Evolutionary conservation across 2,797 vertebrate genomes (phyloP).

Genomic region (Mormyrops boulengeri): DNA sequence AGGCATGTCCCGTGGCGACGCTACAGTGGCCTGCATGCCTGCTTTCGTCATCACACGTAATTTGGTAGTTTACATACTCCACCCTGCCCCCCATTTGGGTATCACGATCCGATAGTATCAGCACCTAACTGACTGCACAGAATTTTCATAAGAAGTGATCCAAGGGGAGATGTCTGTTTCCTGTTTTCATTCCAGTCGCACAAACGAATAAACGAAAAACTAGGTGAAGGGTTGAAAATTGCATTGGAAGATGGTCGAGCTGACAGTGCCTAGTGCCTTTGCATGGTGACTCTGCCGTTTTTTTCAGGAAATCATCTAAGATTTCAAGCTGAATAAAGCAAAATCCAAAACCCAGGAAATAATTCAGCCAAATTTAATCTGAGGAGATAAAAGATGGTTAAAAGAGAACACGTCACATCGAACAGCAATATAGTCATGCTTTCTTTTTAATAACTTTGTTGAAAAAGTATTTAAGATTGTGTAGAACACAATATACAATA

Average conservation of each 20-base stretch:
- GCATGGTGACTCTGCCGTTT: not conserved
- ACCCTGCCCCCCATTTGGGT: not conserved
- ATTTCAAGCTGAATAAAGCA: not conserved
- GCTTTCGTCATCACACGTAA: constrained; percentile 32
- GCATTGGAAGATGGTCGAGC: not conserved
- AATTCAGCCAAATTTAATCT: not conserved
- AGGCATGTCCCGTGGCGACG: not conserved
- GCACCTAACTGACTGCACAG: constrained; percentile 42
- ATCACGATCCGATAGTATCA: constrained; percentile 26
- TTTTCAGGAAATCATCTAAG: not conserved
- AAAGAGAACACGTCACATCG: not conserved
- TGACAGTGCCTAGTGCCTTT: not conserved
- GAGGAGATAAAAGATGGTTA: not conserved
- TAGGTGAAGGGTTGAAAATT: not conserved
- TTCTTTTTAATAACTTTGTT: constrained; percentile 88
- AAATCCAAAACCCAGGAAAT: not conserved
- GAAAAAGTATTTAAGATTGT: constrained; percentile 82
- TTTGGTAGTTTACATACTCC: constrained; percentile 39
- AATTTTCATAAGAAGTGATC: constrained; percentile 34
- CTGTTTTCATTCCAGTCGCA: constrained; percentile 47
- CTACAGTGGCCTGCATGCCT: too few relatives aligned
- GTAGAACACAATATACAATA: constrained; percentile 80
- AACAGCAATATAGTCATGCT: constrained; percentile 66
- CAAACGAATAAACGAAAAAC: not conserved
- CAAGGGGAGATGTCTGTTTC: constrained; percentile 49